Evolutionary conservation across 2,888 invertebrate species (phyloP).

Genomic region (Abrostola triplasia): DNA sequence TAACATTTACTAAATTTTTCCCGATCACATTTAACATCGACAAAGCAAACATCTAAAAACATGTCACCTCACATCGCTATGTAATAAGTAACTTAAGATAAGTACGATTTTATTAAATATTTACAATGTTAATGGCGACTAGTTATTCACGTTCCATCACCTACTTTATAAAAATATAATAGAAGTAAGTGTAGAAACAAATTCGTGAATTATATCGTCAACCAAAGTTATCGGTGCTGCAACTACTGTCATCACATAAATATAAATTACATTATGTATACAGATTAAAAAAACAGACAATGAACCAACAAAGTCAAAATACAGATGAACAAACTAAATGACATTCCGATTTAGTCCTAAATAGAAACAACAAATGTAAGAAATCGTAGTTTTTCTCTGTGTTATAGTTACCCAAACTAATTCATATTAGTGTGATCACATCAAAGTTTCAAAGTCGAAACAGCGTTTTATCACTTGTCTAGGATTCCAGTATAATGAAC

Average conservation of each 20-base stretch:
- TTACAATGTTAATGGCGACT: constrained; percentile 24
- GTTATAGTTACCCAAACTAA: too few species aligned
- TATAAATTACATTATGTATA: constrained; percentile 7
- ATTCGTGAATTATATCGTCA: constrained; percentile 29
- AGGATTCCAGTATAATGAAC: too few species aligned
- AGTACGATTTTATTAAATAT: constrained; percentile 36
- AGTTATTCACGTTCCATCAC: constrained; percentile 26
- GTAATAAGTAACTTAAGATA: constrained; percentile 25
- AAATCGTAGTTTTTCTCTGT: too few species aligned
- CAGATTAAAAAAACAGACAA: not conserved
- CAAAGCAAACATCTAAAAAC: constrained; percentile 69
- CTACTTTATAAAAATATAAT: constrained; percentile 19
- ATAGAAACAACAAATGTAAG: too few species aligned
- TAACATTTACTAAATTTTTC: constrained; percentile 52
- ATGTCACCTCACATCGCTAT: constrained; percentile 63
- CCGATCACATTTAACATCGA: constrained; percentile 67
- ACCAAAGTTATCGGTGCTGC: constrained; percentile 35
- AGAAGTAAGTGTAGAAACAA: constrained; percentile 26
- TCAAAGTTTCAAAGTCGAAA: too few species aligned
- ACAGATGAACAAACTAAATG: not conserved
- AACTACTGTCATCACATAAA: constrained; percentile 44
- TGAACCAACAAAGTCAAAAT: not conserved
- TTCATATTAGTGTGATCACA: too few species aligned
- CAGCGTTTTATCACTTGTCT: too few species aligned
- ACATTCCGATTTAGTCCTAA: too few species aligned